Evolutionary conservation across 2,113 vertebrate genomes (phyloP).

Genomic region (Catagonus wagneri): DNA sequence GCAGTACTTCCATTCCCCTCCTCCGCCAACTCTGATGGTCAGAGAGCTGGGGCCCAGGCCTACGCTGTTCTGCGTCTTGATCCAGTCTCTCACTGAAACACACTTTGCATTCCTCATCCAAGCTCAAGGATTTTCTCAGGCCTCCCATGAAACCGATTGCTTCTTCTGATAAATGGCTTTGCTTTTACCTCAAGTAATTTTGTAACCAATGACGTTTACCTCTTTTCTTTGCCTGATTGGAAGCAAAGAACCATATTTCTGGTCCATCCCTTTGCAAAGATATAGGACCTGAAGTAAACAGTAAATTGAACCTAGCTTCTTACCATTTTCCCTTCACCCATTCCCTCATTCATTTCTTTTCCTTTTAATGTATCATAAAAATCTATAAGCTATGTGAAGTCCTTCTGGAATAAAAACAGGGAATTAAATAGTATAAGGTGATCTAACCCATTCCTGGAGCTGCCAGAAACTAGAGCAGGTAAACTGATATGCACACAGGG

Average conservation of each 20-base stretch:
- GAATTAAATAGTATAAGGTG: background rate
- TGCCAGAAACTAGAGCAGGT: background rate
- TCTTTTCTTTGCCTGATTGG: background rate
- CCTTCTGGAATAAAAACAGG: background rate
- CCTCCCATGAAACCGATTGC: background rate
- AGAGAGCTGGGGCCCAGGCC: background rate
- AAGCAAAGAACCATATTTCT: constrained; percentile 30
- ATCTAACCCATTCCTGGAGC: background rate
- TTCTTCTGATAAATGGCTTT: background rate
- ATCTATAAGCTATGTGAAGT: background rate
- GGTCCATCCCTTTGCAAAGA: background rate
- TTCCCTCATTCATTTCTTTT: background rate
- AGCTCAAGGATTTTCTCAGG: background rate
- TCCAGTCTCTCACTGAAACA: background rate
- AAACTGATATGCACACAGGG: background rate
- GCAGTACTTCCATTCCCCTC: background rate
- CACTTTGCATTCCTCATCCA: background rate
- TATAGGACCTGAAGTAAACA: background rate
- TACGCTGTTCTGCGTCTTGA: background rate
- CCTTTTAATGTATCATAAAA: background rate
- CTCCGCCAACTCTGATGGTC: background rate
- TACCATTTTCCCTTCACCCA: background rate
- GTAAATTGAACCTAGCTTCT: background rate
- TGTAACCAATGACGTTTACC: background rate
- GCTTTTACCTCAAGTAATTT: constrained; percentile 29